Base-by-base conservation (phyloP, 2,888 invertebrate genomes). In the Odontomyia ornata region DNA sequence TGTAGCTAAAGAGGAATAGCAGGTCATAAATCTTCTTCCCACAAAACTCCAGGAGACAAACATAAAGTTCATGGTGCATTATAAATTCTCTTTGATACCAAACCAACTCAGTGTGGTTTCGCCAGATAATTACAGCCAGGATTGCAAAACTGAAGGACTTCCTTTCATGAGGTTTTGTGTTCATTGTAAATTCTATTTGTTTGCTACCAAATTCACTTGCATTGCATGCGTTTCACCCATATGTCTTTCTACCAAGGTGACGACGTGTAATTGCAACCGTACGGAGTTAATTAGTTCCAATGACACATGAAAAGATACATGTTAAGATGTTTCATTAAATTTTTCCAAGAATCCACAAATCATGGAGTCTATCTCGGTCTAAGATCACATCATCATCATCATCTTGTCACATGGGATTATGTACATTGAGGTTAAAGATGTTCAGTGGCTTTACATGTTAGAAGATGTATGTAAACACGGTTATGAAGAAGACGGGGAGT, bases 51-150 rank as follows among this genome's bases (percentile, higher is more conserved):
- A 23, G 25, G 52, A 47, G 52, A 27, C 27, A 52, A 36, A 18
- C 71, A 27, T 47, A 5, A 52, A 47, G 3, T 69, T 71, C 46
- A 71, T 36, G 23, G 27, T 18, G 36, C 47, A 1, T 71, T 71
- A 27, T 71, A 71, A 71, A 71, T 71, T 71, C 71, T 28, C 13
- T 71, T 71, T 71, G 64, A n/a, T 11, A 64, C 18, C 13, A 15
- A 0, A 11, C 15, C 30, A 27, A n/a, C 28, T 18, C 18, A 18
- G n/a, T 15, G 64, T 64, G 64, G 30, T 30, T 64, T 11, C 25
- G 64, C 5, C 7, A 21, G 27, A 25, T 30, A 64, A 64, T 64
- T 60, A 11, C 25, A 43, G 43, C 13, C n/a, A 13, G 43, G 7
- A 7, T 43, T 52, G 52, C 52, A 52, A 52, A 25, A 25, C 11